Conservation (phyloP, 2,888 invertebrate species). For the Parnassius smintheus region DNA sequence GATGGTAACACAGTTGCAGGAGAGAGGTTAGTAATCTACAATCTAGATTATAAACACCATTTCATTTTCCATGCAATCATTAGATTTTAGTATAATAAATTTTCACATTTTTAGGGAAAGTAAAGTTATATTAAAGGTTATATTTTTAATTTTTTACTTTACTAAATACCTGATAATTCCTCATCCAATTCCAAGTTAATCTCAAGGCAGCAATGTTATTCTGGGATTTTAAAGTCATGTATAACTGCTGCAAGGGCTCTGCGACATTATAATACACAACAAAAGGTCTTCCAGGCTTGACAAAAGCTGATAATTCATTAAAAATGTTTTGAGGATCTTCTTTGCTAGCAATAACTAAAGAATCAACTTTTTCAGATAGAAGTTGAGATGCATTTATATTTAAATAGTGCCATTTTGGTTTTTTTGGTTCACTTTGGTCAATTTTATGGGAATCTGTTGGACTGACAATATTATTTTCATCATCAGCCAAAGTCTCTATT, state of each 20-base stretch:
- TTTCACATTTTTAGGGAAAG: no score
- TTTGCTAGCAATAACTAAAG: constrained; percentile 88
- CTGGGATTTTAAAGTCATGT: constrained; percentile 87
- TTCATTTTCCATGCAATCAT: no score
- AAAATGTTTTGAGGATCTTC: constrained; percentile 93
- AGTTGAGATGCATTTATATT: constrained; percentile 84
- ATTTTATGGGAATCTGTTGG: constrained; percentile 27
- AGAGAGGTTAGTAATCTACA: no score
- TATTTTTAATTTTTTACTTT: constrained; percentile 2
- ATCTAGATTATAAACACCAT: no score
- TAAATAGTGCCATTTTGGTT: constrained; percentile 85
- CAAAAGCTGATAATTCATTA: constrained; percentile 86
- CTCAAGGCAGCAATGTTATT: constrained; percentile 87
- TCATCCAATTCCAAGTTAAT: constrained; percentile 92
- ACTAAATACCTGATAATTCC: constrained; percentile 89
- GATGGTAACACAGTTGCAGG: no score
- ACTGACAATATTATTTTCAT: constrained; percentile 28
- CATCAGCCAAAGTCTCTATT: constrained; percentile 32
- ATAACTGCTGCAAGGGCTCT: constrained; percentile 93
- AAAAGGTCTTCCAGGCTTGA: constrained; percentile 91
- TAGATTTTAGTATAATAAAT: no score
- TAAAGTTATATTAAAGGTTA: no score
- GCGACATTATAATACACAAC: constrained; percentile 90
- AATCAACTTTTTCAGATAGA: constrained; percentile 85
- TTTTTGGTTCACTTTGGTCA: constrained; percentile 56